phyloP scores from a whole-genome alignment of 2,888 invertebrate species.

The Cremastobaeus sp. region DNA sequence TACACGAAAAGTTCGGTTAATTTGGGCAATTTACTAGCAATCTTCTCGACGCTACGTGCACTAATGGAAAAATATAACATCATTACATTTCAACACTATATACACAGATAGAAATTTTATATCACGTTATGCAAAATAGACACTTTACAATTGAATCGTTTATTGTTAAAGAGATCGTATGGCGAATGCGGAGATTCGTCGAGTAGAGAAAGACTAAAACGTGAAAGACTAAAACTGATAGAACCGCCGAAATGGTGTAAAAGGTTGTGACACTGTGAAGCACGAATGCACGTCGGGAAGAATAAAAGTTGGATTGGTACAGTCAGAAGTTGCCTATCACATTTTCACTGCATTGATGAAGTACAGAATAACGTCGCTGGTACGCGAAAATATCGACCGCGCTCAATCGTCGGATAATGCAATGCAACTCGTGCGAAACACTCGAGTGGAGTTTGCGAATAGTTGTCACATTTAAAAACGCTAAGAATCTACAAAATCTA shows the following conservation, averaged over 20 bases:
- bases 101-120: conserved; percentile 25
- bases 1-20: conserved; percentile 36
- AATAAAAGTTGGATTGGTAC: conserved; percentile 29
- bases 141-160: conserved; percentile 38
- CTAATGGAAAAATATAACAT: conserved; percentile 45
- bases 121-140: conserved; percentile 46
- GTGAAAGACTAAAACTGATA: conserved; percentile 44
- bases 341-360: conserved; percentile 36
- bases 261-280: conserved; percentile 9
- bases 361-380: conserved; percentile 14
- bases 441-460: conserved; percentile 13
- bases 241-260: conserved; percentile 32
- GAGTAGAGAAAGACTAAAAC: conserved; percentile 1
- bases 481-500: conserved; percentile 47
- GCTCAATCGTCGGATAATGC: conserved; percentile 14
- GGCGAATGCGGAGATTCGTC: background rate
- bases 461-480: conserved; percentile 34
- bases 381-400: conserved; percentile 41
- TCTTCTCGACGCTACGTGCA: conserved; percentile 36
- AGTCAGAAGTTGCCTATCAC: conserved; percentile 49
- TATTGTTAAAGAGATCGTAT: conserved; percentile 8
- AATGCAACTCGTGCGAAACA: conserved; percentile 26
- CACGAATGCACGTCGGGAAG: conserved; percentile 32
- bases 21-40: conserved; percentile 21
- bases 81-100: conserved; percentile 22